Evolutionary conservation across 2,113 vertebrate genomes (phyloP), one percentile per base, ranked within the genome.

Genomic region (Podarcis raffonei): DNA sequence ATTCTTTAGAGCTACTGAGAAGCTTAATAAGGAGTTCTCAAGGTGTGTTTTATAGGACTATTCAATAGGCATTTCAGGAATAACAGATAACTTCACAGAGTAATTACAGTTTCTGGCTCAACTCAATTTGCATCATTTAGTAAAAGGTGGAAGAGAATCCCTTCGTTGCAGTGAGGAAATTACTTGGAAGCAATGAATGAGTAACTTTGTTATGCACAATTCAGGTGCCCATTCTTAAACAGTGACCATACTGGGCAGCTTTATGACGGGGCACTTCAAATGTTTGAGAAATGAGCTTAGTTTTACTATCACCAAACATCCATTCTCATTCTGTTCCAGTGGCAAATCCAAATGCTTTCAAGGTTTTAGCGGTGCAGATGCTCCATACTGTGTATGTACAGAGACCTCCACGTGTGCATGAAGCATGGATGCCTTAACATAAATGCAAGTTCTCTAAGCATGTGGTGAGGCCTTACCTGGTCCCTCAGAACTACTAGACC

Each of bases 1-100:
- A 62, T 81, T 87, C 30, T n/a, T 82, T 92, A 90, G 57, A 87
- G 57, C 53, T 83, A 2, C 39, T 92, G 75, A 83, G 86, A 68
- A 13, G 25, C n/a, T 82, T 74, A 23, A 9, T 88, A 25, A n/a
- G 62, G 15, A 39, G 20, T 88, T 27, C 16, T 75, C 77, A 88
- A 79, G 85, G 27, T 23, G 23, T 23, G 65, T 0, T 68, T 83
- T 72, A 32, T 57, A 57, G 68, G 18, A 37, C 68, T 5, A n/a
- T 57, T 77, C 27, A 71, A 4, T 0, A 11, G 25, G 8, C 59
- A 16, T 3, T 12, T 35, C 81, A 71, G 82, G 6, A 16, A 85
- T 3, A 4, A 53, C 11, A 5, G 39, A 30, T 15, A 79, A 79
- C 77, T 37, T 23, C 35, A 18, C 37, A 48, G 76, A 27, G 39